Conservation (phyloP, 53 echinoderm and acorn worm genomes). For the Apostichopus leukothele region DNA sequence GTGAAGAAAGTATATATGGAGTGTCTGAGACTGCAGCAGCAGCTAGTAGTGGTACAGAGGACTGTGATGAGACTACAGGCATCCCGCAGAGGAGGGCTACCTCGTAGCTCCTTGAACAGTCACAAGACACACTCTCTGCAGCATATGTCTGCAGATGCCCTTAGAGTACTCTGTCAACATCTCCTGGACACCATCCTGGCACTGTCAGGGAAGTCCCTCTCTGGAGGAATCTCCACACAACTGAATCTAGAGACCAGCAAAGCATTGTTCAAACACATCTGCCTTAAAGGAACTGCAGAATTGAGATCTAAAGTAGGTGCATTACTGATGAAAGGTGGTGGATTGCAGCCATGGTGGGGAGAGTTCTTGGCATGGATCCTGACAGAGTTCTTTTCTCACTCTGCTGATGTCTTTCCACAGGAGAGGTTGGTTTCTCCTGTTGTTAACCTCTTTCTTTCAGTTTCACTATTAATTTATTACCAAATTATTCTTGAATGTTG, state of each 20-base stretch:
- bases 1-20: slow-evolving; percentile 77
- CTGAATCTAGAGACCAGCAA: slow-evolving; percentile 83
- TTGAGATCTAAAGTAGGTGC: slow-evolving; percentile 76
- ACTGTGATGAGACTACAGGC: slow-evolving; percentile 64
- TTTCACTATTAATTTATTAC: slow-evolving; percentile 21
- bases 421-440: slow-evolving; percentile 67
- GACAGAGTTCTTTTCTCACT: slow-evolving; percentile 86
- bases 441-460: slow-evolving; percentile 10
- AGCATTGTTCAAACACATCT: slow-evolving; percentile 88
- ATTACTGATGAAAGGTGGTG: slow-evolving; percentile 77
- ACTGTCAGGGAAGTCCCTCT: slow-evolving; percentile 52
- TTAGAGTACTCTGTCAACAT: slow-evolving; percentile 84
- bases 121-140: slow-evolving; percentile 56
- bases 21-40: slow-evolving; percentile 86
- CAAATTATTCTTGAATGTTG: not conserved
- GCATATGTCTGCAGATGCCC: slow-evolving; percentile 78
- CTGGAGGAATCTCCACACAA: slow-evolving; percentile 61
- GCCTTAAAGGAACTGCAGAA: slow-evolving; percentile 87
- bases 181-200: slow-evolving; percentile 80
- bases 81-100: not conserved
- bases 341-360: slow-evolving; percentile 92
- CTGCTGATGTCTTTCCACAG: slow-evolving; percentile 81
- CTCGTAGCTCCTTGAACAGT: slow-evolving; percentile 37
- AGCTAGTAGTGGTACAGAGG: slow-evolving; percentile 77
- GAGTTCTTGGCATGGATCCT: slow-evolving; percentile 94